A percentile compares a stretch with the other conserved stretches of the same genome.
phyloP scores from a whole-genome alignment of 2,797 vertebrate species.

The Tokudaia tokunoshimensis region DNA sequence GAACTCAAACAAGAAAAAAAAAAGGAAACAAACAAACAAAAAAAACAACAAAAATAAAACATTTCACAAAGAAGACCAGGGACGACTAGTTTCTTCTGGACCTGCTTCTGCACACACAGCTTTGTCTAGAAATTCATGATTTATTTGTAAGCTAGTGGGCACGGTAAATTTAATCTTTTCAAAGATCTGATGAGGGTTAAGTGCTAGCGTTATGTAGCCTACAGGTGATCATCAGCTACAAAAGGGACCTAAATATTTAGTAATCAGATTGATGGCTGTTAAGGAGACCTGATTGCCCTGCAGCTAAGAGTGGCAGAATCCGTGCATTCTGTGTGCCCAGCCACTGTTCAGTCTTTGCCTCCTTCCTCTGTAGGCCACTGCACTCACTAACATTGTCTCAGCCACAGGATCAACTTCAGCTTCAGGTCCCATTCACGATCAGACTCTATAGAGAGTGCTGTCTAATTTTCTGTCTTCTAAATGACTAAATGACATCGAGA shows the following conservation, averaged over 20 bases:
- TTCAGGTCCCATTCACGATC: not conserved
- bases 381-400: not conserved
- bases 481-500: too few species aligned
- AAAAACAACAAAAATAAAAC: too few species aligned
- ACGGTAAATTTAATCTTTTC: not conserved
- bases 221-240: not conserved
- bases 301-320: not conserved
- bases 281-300: not conserved
- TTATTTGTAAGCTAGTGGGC: not conserved
- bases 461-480: not conserved
- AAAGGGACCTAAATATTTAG: not conserved
- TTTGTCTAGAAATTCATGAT: not conserved
- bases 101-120: not conserved
- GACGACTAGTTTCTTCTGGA: not conserved
- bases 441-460: not conserved
- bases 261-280: not conserved
- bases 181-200: not conserved
- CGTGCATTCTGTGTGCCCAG: not conserved
- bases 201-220: not conserved
- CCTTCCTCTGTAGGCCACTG: not conserved
- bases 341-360: not conserved
- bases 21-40: not conserved
- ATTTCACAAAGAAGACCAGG: not conserved
- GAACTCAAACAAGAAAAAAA: not conserved
- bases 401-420: not conserved